These are phyloP conservation scores for Anseranas semipalmata DNA, from an alignment of 2,113 vertebrate genomes.

Conservation along the genomic window DNA sequence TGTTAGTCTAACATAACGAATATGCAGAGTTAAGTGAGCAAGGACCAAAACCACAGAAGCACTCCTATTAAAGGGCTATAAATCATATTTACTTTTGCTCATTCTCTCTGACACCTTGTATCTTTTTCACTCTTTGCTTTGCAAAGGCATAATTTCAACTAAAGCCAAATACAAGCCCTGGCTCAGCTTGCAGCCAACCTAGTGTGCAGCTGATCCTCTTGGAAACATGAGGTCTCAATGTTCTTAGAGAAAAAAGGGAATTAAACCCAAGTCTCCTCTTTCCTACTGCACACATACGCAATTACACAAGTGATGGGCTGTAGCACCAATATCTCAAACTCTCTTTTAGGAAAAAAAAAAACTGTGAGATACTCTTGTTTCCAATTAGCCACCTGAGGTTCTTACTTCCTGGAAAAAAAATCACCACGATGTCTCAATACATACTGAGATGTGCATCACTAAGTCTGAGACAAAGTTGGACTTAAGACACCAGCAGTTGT, in stretches of 20 bases:
- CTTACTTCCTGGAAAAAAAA: neutral
- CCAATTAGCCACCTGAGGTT: neutral
- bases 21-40: neutral
- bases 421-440: neutral
- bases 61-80: neutral
- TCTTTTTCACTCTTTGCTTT: neutral
- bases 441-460: neutral
- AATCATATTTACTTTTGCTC: neutral
- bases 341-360: neutral
- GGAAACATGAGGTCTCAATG: neutral
- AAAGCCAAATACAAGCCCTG: neutral
- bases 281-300: neutral
- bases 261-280: neutral
- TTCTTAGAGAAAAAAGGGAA: neutral
- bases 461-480: neutral
- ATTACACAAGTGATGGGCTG: neutral
- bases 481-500: neutral
- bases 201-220: neutral
- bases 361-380: neutral
- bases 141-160: neutral
- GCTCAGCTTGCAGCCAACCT: neutral
- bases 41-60: neutral
- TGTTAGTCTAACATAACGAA: neutral
- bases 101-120: neutral
- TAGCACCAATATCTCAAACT: neutral